Evolutionary conservation across 2,113 vertebrate species (phyloP).

Genomic region (Xenus cinereus): DNA sequence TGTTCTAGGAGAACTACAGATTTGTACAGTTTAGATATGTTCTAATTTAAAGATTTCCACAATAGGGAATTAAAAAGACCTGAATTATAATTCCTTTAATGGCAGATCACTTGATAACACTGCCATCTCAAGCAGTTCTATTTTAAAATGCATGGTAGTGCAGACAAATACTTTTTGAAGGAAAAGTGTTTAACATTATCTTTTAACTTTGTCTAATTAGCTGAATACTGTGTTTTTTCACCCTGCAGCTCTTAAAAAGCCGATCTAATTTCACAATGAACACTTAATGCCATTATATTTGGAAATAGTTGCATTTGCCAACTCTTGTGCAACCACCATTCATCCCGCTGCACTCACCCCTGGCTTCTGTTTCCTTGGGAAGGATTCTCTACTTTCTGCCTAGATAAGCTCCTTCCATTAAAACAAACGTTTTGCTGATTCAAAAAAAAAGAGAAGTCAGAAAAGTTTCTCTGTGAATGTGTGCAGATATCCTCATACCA

Average conservation of each 20-base stretch:
- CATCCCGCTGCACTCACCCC: neutral
- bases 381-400: neutral
- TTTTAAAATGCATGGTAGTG: slow-evolving; percentile 63
- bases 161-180: slow-evolving; percentile 66
- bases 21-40: slow-evolving; percentile 59
- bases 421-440: neutral
- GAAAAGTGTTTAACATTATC: slow-evolving; percentile 64
- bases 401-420: slow-evolving; percentile 28
- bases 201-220: slow-evolving; percentile 69
- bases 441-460: neutral
- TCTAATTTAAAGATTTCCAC: slow-evolving; percentile 70
- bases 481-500: neutral
- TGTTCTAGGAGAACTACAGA: slow-evolving; percentile 61
- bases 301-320: slow-evolving; percentile 53
- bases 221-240: slow-evolving; percentile 63
- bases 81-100: slow-evolving; percentile 70
- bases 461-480: neutral
- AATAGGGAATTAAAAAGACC: slow-evolving; percentile 65
- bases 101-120: slow-evolving; percentile 58
- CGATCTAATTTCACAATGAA: slow-evolving; percentile 67
- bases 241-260: slow-evolving; percentile 60
- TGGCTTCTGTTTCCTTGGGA: slow-evolving; percentile 8
- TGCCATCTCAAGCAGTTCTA: slow-evolving; percentile 54
- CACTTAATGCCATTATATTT: slow-evolving; percentile 63
- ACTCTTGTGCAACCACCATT: slow-evolving; percentile 32